phyloP scores from a whole-genome alignment of 2,113 vertebrate genomes.

The Amazona guildingii region DNA sequence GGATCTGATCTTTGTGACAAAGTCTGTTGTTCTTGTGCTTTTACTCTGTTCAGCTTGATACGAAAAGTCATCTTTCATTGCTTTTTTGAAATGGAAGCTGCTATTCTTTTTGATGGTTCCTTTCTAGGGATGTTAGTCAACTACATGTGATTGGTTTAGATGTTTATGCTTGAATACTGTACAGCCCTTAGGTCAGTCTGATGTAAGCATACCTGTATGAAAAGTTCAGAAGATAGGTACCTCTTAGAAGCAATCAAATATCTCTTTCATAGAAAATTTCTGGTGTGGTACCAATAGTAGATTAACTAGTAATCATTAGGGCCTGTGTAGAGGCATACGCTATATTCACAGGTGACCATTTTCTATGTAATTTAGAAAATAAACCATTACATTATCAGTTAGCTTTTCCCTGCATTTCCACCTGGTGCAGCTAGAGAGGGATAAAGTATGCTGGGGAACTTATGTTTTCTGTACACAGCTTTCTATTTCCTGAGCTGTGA shows the following conservation, averaged over 20 bases:
- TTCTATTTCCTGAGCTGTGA: not conserved
- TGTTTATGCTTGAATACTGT: not conserved
- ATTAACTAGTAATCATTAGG: not conserved
- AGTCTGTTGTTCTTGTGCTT: not conserved
- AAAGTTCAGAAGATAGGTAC: not conserved
- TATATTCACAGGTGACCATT: not conserved
- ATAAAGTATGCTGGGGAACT: not conserved
- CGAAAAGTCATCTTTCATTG: constrained; percentile 14
- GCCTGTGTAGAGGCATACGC: not conserved
- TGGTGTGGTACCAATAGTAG: not conserved
- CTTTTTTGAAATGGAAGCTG: not conserved
- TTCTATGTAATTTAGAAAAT: not conserved
- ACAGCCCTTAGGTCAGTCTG: not conserved
- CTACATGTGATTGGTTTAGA: not conserved
- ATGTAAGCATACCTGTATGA: not conserved
- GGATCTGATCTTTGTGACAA: not conserved
- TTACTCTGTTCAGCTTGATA: constrained; percentile 4
- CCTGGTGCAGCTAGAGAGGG: not conserved
- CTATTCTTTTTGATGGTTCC: constrained; percentile 11
- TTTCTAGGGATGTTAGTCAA: constrained; percentile 34
- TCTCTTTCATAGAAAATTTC: not conserved
- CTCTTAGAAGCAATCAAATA: not conserved
- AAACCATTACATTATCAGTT: not conserved
- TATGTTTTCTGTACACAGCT: not conserved
- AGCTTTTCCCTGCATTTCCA: not conserved